Evolutionary conservation across 2,113 vertebrate species (phyloP).

Genomic region (Plecturocebus donacophilus): DNA sequence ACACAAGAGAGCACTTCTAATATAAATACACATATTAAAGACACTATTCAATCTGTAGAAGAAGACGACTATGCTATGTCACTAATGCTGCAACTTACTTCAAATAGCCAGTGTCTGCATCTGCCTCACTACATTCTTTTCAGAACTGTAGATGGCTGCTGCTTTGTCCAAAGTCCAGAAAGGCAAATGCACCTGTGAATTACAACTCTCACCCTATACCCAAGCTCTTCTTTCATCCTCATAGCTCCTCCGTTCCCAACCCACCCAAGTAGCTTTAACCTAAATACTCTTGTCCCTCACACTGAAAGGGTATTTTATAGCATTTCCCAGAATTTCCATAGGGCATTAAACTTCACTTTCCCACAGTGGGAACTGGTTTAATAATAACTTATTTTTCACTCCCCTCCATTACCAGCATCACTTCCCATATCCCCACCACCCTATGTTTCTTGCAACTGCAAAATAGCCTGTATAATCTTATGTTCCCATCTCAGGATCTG

Average conservation of each 20-base stretch:
- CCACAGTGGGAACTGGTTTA: background rate
- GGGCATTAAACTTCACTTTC: background rate
- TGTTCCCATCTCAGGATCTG: background rate
- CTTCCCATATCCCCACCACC: background rate
- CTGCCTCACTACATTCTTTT: background rate
- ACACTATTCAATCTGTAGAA: background rate
- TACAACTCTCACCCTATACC: background rate
- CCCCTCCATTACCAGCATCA: background rate
- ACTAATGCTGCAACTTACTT: background rate
- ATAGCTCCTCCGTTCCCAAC: background rate
- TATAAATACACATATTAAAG: background rate
- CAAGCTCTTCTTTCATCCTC: background rate
- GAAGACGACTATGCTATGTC: accelerated
- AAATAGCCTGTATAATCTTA: background rate
- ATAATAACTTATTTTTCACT: background rate
- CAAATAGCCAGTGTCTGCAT: background rate
- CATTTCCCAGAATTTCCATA: background rate
- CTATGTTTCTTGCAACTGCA: background rate
- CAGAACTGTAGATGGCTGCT: background rate
- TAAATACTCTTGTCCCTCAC: background rate
- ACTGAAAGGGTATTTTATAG: background rate
- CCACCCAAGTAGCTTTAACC: background rate
- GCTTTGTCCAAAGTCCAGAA: background rate
- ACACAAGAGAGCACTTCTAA: background rate
- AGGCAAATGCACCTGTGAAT: background rate